Evolutionary conservation across 2,797 vertebrate genomes (phyloP).

Genomic region (Myotis findleyi): DNA sequence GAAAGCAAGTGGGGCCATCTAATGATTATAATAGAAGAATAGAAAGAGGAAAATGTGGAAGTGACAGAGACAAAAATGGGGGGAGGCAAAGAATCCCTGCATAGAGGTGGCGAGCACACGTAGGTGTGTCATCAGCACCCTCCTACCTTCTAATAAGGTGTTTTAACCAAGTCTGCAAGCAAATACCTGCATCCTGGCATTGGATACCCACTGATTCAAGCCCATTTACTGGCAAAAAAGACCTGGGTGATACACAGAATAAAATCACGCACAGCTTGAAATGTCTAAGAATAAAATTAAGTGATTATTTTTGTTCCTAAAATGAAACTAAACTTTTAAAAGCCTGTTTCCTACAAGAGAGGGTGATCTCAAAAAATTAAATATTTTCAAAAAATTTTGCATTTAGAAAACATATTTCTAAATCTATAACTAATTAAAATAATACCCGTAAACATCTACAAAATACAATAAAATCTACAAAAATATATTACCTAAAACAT

Average conservation of each 20-base stretch:
- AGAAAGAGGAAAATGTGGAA: not conserved
- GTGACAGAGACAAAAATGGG: not conserved
- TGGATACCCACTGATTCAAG: not conserved
- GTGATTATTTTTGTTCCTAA: conserved; percentile 27
- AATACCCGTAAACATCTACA: not conserved
- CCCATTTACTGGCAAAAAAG: not conserved
- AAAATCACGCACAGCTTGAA: not conserved
- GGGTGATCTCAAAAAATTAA: not conserved
- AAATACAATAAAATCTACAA: not conserved
- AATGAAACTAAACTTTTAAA: conserved; percentile 23
- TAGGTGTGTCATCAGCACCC: not conserved
- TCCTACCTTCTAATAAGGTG: not conserved
- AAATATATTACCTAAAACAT: not conserved
- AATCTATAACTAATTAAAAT: conserved; percentile 21
- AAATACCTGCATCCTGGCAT: not conserved
- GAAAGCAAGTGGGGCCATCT: not conserved
- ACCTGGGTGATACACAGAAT: not conserved
- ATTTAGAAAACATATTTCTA: conserved; percentile 16
- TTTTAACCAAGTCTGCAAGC: not conserved
- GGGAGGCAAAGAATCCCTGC: not conserved
- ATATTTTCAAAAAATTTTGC: conserved; percentile 16
- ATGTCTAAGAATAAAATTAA: conserved; percentile 31
- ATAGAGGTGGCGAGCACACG: not conserved
- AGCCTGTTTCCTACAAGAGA: not conserved
- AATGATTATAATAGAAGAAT: not conserved